Base-by-base conservation (phyloP, 53 echinoderm and acorn worm species). In the Arbacia lixula region DNA sequence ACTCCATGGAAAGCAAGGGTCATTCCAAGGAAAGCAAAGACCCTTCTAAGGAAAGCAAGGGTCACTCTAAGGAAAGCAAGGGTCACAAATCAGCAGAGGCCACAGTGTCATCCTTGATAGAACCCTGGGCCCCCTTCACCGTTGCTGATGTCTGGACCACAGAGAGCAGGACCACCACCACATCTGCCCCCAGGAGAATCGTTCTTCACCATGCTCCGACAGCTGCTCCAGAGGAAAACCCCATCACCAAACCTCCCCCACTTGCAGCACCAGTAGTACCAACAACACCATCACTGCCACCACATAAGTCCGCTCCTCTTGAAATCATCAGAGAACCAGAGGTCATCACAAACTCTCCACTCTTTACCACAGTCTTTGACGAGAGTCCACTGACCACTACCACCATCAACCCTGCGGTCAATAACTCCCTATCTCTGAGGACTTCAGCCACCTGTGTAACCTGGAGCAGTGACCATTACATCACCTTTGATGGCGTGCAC, bases 391-490 rank as follows among this genome's bases (percentile, higher is more conserved):
- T n/a, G n/a, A n/a, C n/a, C n/a, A n/a, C n/a, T n/a, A n/a, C n/a
- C n/a, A n/a, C n/a, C n/a, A n/a, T n/a, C n/a, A n/a, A n/a, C 26
- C 30, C 57, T 22, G 21, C 53, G n/a, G 49, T 28, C 9, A 68
- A 67, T 24, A 37, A 68, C 53, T 53, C 84, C 36, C 61, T 88
- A 31, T 52, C 67, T 19, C 19, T 72, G 34, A 39, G 88, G 36
- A 71, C 89, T 9, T 95, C 86, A 32, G 91, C 95, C 30, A 92
- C 89, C 0, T 95, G 95, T 53, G 38, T 81, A 19, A 85, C 95
- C 3, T 95, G 92, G 95, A 95, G 90, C 46, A 72, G 95, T 30
- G 95, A 92, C 74, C 95, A 95, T 71, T 89, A 85, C 73, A 51
- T 76, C 11, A 90, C 92, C 26, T 95, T 95, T 83, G 95, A 95